A percentile compares a stretch with the other conserved stretches of the same genome.
These are phyloP conservation scores for Geophilus truncorum DNA, from an alignment of 2,888 invertebrate species.

Conservation along the genomic window DNA sequence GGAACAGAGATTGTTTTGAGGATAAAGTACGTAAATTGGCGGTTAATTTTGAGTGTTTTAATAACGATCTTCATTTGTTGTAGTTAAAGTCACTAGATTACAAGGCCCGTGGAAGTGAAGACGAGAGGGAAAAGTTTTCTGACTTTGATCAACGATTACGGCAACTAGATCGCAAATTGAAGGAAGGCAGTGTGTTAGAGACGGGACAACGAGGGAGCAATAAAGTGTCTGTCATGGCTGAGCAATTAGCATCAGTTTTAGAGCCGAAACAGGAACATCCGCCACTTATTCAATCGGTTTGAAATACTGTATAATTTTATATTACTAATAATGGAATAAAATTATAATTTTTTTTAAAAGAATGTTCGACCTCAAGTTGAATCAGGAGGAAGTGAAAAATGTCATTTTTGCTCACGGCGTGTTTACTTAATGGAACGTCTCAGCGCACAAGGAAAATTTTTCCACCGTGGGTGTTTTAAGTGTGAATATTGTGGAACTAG, in stretches of 20 bases:
- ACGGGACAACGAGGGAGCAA: constrained; percentile 60
- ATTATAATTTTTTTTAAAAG: constrained; percentile 47
- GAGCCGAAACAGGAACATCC: constrained; percentile 39
- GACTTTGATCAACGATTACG: constrained; percentile 68
- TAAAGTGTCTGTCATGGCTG: constrained; percentile 83
- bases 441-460: constrained; percentile 79
- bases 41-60: background rate
- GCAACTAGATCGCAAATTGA: constrained; percentile 65
- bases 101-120: constrained; percentile 53
- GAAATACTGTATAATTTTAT: too few relatives aligned
- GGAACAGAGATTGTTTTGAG: constrained; percentile 73
- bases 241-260: constrained; percentile 58
- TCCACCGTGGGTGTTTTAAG: constrained; percentile 89
- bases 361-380: constrained; percentile 58
- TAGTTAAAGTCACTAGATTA: constrained; percentile 65
- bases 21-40: constrained; percentile 46
- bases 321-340: background rate
- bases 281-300: constrained; percentile 35
- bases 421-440: constrained; percentile 92
- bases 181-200: constrained; percentile 69
- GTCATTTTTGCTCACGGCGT: constrained; percentile 82
- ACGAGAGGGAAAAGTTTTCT: constrained; percentile 61
- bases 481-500: constrained; percentile 87
- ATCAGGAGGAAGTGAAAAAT: constrained; percentile 67
- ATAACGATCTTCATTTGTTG: background rate